Percentiles rank a stretch among this genome's conserved stretches.
Evolutionary conservation across 1,140 invertebrate genomes (phyloP).

Genomic region (Bombus vancouverensis): DNA sequence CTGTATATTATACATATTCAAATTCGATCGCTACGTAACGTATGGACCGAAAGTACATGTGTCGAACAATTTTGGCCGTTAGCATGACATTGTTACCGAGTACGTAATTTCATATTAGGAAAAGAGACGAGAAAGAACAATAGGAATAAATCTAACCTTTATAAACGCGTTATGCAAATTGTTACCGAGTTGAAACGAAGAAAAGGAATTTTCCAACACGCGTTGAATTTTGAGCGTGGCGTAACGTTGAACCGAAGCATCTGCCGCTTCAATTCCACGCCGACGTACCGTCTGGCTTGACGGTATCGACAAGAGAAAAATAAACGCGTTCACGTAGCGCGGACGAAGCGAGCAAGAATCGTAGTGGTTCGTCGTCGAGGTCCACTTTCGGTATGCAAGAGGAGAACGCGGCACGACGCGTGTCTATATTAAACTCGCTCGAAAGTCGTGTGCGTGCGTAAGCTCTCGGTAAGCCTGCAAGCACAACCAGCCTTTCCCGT

Average conservation of each 20-base stretch:
- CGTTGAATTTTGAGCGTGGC: background rate
- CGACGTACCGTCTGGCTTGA: slow-evolving; percentile 18
- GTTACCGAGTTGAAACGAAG: background rate
- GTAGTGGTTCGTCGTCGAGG: slow-evolving; percentile 51
- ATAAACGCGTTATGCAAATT: background rate
- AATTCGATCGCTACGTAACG: too few species aligned
- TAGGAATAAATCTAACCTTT: background rate
- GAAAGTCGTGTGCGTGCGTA: slow-evolving; percentile 46
- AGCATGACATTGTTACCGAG: background rate
- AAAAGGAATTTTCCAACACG: background rate
- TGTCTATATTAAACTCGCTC: slow-evolving; percentile 71
- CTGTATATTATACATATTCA: background rate
- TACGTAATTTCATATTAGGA: background rate
- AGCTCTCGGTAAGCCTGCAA: slow-evolving; percentile 37
- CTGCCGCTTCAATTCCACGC: background rate
- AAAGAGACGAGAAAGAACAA: background rate
- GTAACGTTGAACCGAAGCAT: background rate
- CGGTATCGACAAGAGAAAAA: slow-evolving; percentile 36
- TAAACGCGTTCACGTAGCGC: slow-evolving; percentile 17
- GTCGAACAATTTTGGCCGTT: background rate
- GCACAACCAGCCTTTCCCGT: slow-evolving; percentile 29
- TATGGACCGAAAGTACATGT: background rate
- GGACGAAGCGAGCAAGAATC: slow-evolving; percentile 6
- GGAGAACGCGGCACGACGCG: slow-evolving; percentile 65
- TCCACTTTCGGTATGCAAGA: slow-evolving; percentile 70